Base-by-base conservation (phyloP, 2,113 vertebrate genomes). In the Myotis davidii region DNA sequence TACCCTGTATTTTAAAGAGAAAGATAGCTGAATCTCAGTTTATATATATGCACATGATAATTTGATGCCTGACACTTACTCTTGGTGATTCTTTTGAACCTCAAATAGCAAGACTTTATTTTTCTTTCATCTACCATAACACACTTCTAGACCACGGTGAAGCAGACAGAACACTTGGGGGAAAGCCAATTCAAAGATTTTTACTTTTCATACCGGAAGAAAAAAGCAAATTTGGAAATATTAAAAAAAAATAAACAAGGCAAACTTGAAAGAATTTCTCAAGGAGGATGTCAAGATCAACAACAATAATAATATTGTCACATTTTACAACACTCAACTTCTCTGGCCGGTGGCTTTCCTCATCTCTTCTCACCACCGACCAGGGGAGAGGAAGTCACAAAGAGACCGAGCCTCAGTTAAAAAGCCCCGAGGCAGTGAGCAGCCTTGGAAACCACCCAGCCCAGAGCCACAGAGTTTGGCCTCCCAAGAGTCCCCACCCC, bases 401-500 rank as follows among this genome's bases (percentile, higher is more conserved):
- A 54, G 65, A 89, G 64, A 72, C 0, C 0, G 20, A 90, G 37
- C 56, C 52, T 65, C 39, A n/a, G 50, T 5, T 78, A 92, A 52
- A 27, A 12, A 90, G 50, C 59, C 76, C 29, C 64, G 70, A 81
- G 65, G 65, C 52, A 70, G n/a, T 12, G n/a, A 92, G 67, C 85
- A 61, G 54, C 64, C 34, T 45, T 83, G 90, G 92, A 97, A 95
- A 90, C 37, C 17, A 54, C 89, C 70, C 72, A 94, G 8, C 84
- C 25, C 50, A 37, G 65, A 50, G 52, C 65, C 61, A 4, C 16
- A 17, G 78, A 1, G 0, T 37, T 77, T 59, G 70, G 85, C 91
- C 81, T 95, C 94, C 74, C 78, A 52, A 97, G 96, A 96, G 85
- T 96, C 97, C 97, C 97, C 98, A 94, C n/a, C 82, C 85, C 93